Base-by-base conservation (phyloP, 1,140 invertebrate species). In the Drosophila littoralis region DNA sequence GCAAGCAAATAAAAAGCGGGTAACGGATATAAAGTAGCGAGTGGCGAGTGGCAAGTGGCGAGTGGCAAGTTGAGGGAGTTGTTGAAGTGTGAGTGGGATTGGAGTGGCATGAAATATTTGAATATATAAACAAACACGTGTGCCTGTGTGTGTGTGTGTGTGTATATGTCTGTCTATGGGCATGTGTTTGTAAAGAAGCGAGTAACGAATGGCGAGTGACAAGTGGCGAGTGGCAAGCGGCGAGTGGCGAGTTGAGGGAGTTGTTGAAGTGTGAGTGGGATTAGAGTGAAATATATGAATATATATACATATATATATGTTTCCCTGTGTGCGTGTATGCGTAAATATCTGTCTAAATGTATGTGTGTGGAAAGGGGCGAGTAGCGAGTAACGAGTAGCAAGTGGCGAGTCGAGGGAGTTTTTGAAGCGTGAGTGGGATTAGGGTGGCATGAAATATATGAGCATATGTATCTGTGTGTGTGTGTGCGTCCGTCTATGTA, bases 51-150 rank as follows among this genome's bases (percentile, higher is more conserved):
- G 10, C 17, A 22, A 51, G 55, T n/a, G 12, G 59, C 15, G 2
- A 46, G 57, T 12, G 13, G 15, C 7, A 5, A n/a, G 17, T 28
- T 5, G 15, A n/a, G 48, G 13, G 36, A 59, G 7, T 15, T 12
- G 1, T 7, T 15, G 13, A 36, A 15, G 38, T 17, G 7, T 36
- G 33, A 6, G 10, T n/a, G 40, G 42, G 46, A 59, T 57, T 58
- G 58, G 35, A 54, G 8, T 28, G 33, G 35, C 46, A 78, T 81
- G 79, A 78, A 57, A 74, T 74, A 81, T 81, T 22, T n/a, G 10
- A 70, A 59, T 28, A 28, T 7, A 43, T n/a, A 42, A 0, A 42
- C 6, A 15, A 0, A 43, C 2, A 15, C 1, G 17, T 17, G 17
- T 17, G 1, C 1, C 17, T 22, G 1, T 22, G 2, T 22, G 22